Percentiles rank a stretch among this genome's conserved stretches.
Evolutionary conservation across 1,140 invertebrate species (phyloP).

Genomic region (Acromyrmex charruanus): DNA sequence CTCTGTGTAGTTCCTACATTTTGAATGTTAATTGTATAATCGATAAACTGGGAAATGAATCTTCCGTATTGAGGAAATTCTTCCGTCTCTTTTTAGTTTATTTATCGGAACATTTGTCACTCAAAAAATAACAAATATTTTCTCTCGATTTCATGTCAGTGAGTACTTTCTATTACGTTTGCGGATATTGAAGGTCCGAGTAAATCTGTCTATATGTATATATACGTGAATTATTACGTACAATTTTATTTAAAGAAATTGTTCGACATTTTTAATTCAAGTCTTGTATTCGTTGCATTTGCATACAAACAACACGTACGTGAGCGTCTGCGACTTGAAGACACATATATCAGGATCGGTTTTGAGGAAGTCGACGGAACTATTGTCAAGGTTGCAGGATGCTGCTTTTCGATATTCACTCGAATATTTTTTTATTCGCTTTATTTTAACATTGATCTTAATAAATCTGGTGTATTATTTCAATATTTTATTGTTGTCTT

Average conservation of each 20-base stretch:
- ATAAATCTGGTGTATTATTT: no score
- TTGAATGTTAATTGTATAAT: no score
- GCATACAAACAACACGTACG: conserved; percentile 26
- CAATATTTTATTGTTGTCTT: no score
- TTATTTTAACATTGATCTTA: no score
- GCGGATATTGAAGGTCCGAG: neutral
- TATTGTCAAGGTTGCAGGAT: neutral
- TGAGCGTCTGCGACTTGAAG: neutral
- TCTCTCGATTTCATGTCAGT: neutral
- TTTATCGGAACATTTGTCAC: neutral
- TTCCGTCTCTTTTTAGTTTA: neutral
- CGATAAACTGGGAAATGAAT: no score
- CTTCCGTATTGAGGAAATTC: neutral
- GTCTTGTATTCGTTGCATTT: conserved; percentile 18
- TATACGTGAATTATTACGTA: neutral
- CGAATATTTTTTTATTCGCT: neutral
- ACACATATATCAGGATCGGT: neutral
- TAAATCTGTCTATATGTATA: no score
- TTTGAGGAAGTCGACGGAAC: neutral
- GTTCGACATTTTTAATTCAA: neutral
- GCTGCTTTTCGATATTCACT: neutral
- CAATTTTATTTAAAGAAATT: neutral
- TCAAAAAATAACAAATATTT: neutral
- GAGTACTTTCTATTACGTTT: neutral
- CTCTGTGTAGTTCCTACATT: no score